These are phyloP conservation scores for Odontocolon sp. DNA, from an alignment of 2,888 invertebrate genomes.

Conservation along the genomic window DNA sequence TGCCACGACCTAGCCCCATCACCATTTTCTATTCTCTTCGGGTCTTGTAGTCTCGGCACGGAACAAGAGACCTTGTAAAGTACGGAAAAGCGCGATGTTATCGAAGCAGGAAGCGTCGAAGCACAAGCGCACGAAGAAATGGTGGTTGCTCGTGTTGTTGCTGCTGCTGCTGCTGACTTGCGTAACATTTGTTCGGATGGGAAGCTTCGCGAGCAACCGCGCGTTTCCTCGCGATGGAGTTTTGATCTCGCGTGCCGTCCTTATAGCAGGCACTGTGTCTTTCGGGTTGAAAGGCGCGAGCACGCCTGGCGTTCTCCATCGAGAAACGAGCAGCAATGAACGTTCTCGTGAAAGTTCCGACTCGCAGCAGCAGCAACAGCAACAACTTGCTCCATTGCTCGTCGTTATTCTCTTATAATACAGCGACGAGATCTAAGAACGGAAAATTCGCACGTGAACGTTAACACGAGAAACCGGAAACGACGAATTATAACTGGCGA, in stretches of 20 bases:
- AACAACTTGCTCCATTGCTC: constrained; percentile 13
- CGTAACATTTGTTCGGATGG: constrained; percentile 48
- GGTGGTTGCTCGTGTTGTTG: constrained; percentile 32
- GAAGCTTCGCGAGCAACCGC: constrained; percentile 41
- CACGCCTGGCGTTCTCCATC: constrained; percentile 21
- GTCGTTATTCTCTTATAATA: constrained; percentile 2
- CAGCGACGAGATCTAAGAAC: not conserved
- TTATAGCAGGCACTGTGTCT: constrained; percentile 18
- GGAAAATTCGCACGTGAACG: constrained; percentile 39
- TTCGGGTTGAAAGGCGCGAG: constrained; percentile 29
- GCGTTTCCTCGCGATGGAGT: constrained; percentile 43
- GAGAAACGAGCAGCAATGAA: constrained; percentile 19
- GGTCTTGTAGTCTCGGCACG: not conserved
- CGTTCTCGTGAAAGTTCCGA: constrained; percentile 51
- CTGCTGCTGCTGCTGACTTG: constrained; percentile 36
- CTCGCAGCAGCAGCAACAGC: constrained; percentile 23
- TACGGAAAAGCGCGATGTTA: constrained; percentile 57
- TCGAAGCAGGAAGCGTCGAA: constrained; percentile 58
- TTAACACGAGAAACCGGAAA: constrained; percentile 20
- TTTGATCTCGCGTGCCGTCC: constrained; percentile 46
- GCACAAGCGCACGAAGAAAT: constrained; percentile 12
- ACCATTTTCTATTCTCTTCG: constrained; percentile 38
- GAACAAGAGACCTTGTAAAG: constrained; percentile 57
- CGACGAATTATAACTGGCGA: constrained; percentile 6
- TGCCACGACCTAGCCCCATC: constrained; percentile 45